Percentiles rank a stretch among this genome's conserved stretches.
phyloP scores from a whole-genome alignment of 2,113 vertebrate genomes.

The Apeltes quadracus region DNA sequence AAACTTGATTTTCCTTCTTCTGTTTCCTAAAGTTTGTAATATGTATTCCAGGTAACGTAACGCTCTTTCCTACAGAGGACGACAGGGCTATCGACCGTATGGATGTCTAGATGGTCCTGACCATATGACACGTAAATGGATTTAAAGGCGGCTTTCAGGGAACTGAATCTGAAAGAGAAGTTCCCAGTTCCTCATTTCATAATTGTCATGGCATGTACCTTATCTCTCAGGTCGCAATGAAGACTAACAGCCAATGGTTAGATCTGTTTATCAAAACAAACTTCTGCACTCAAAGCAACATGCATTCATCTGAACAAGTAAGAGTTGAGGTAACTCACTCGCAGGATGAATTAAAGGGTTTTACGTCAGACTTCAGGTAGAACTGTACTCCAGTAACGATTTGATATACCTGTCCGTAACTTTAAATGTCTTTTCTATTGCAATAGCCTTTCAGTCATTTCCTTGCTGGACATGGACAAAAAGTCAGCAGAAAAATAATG shows the following conservation, averaged over 20 bases:
- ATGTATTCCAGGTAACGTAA: constrained; percentile 3
- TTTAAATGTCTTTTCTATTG: background rate
- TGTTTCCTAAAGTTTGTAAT: constrained; percentile 20
- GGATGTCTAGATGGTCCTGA: constrained; percentile 45
- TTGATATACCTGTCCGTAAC: background rate
- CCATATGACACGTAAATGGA: constrained; percentile 55
- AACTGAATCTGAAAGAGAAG: constrained; percentile 86
- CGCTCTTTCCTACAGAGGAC: background rate
- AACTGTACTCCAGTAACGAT: background rate
- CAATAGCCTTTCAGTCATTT: background rate
- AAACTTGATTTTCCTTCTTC: background rate
- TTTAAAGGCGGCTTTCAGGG: constrained; percentile 75
- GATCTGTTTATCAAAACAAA: background rate
- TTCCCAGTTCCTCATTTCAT: constrained; percentile 83
- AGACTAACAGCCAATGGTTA: constrained; percentile 5
- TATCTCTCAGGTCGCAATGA: constrained; percentile 35
- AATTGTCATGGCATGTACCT: constrained; percentile 36
- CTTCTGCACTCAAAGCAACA: background rate
- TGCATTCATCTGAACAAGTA: background rate
- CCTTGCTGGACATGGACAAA: background rate
- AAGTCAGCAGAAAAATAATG: background rate
- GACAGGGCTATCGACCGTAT: background rate
- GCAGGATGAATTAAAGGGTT: background rate
- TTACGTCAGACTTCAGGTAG: background rate
- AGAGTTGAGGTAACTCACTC: background rate